phyloP scores from a whole-genome alignment of 2,113 vertebrate species.

The Equus quagga region DNA sequence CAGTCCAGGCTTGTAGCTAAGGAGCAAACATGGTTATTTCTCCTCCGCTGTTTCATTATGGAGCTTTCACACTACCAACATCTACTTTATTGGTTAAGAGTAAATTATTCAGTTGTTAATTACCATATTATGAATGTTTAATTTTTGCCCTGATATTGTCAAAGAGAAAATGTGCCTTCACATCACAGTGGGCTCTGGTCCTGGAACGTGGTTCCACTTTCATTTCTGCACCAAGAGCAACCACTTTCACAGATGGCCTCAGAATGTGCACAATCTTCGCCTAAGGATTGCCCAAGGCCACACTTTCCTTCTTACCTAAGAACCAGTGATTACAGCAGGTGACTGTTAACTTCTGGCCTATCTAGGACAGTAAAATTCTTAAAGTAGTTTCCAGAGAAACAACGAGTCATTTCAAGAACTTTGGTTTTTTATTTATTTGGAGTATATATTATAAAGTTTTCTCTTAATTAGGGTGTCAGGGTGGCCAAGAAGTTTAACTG shows the following conservation, averaged over 20 bases:
- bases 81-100: slow-evolving; percentile 83
- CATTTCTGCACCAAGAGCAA: background rate
- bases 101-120: slow-evolving; percentile 88
- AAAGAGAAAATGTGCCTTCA: slow-evolving; percentile 82
- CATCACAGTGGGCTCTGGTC: background rate
- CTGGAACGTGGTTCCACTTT: background rate
- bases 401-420: slow-evolving; percentile 32
- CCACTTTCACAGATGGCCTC: background rate
- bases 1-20: background rate
- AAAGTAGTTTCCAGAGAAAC: slow-evolving; percentile 16
- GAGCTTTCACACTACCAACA: slow-evolving; percentile 68
- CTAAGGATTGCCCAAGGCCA: background rate
- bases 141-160: slow-evolving; percentile 84
- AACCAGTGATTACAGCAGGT: background rate
- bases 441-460: background rate
- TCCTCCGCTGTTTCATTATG: slow-evolving; percentile 52
- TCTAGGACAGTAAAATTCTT: background rate
- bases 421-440: background rate
- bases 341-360: background rate
- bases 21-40: slow-evolving; percentile 61
- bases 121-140: slow-evolving; percentile 89
- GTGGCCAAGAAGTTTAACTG: background rate
- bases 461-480: background rate
- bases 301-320: background rate
- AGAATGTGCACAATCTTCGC: background rate